These are phyloP conservation scores for Eristalis tenax DNA, from an alignment of 2,888 invertebrate genomes.

Conservation along the genomic window DNA sequence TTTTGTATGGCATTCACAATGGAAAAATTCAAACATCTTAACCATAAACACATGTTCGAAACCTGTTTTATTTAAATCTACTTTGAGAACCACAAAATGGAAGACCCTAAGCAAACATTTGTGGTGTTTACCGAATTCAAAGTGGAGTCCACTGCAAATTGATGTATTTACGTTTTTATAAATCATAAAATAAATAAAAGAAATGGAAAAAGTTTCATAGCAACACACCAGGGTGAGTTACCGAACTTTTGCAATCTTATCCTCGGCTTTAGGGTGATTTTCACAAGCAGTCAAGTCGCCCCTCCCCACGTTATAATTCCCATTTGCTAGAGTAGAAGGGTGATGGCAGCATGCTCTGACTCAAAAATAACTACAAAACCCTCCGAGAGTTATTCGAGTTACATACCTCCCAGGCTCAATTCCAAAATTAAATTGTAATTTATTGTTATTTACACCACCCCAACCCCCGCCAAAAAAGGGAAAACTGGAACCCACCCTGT, in stretches of 20 bases:
- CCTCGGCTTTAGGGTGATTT: neutral
- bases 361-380: constrained; percentile 23
- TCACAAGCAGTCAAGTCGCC: neutral
- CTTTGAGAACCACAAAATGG: too few species aligned
- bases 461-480: neutral
- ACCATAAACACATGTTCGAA: too few species aligned
- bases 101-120: neutral
- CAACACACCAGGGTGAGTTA: neutral
- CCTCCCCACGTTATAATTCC: neutral
- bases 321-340: neutral
- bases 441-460: constrained; percentile 67
- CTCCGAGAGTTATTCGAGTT: constrained; percentile 18
- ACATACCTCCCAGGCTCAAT: constrained; percentile 27
- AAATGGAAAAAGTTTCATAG: too few species aligned
- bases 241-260: neutral
- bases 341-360: constrained; percentile 14
- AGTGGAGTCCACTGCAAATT: neutral
- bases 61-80: too few species aligned
- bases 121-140: neutral
- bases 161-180: neutral
- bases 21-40: too few species aligned
- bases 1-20: too few species aligned
- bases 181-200: neutral
- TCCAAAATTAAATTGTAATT: constrained; percentile 71
- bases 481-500: constrained; percentile 18